phyloP scores from a whole-genome alignment of 2,888 invertebrate genomes.

The Hoplodrina blanda region DNA sequence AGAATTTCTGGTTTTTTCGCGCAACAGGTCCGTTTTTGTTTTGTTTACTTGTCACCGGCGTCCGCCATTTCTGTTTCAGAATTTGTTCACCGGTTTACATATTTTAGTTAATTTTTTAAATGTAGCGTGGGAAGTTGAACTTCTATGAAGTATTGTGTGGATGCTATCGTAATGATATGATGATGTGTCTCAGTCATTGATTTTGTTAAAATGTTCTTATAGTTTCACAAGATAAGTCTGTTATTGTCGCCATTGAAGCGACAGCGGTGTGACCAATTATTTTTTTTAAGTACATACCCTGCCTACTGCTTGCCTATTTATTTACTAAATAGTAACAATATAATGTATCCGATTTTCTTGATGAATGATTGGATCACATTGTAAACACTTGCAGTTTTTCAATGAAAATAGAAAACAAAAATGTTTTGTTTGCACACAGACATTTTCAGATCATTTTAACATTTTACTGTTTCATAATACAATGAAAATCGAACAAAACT shows the following conservation, averaged over 20 bases:
- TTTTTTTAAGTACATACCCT: background rate
- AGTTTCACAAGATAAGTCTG: slow-evolving; percentile 34
- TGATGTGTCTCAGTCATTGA: slow-evolving; percentile 30
- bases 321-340: slow-evolving; percentile 13
- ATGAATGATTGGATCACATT: background rate
- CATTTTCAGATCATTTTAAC: background rate
- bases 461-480: slow-evolving; percentile 15
- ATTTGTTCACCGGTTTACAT: slow-evolving; percentile 85
- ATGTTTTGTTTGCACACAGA: background rate
- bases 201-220: slow-evolving; percentile 20
- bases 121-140: slow-evolving; percentile 15
- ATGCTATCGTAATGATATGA: slow-evolving; percentile 16
- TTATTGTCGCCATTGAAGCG: slow-evolving; percentile 58
- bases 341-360: background rate
- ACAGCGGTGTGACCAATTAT: slow-evolving; percentile 55
- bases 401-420: slow-evolving; percentile 6
- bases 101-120: slow-evolving; percentile 23
- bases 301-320: slow-evolving; percentile 9
- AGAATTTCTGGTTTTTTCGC: slow-evolving; percentile 78
- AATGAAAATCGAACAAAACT: slow-evolving; percentile 6
- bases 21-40: slow-evolving; percentile 92
- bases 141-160: slow-evolving; percentile 16
- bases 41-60: slow-evolving; percentile 92
- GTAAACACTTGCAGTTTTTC: slow-evolving; percentile 7
- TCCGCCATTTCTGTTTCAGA: slow-evolving; percentile 90